These are phyloP conservation scores for Momotus momota DNA, from an alignment of 2,797 vertebrate species.

Conservation along the genomic window DNA sequence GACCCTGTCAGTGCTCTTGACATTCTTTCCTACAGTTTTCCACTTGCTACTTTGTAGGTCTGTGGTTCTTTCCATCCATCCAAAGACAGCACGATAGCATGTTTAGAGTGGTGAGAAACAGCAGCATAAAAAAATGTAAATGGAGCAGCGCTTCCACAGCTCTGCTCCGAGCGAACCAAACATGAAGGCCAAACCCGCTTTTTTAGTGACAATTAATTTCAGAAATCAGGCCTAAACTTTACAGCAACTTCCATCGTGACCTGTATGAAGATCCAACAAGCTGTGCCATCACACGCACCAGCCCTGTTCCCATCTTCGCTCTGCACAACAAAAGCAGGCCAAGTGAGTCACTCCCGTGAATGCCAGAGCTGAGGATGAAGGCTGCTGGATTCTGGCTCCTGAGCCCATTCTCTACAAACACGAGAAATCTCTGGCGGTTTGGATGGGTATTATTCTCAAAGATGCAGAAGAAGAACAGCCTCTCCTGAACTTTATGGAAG, in stretches of 20 bases:
- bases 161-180: neutral
- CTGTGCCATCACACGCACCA: neutral
- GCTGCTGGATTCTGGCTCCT: constrained; percentile 32
- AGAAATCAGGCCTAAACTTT: constrained; percentile 1
- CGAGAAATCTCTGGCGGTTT: neutral
- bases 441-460: neutral
- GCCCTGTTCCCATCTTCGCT: neutral
- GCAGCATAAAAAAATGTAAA: constrained; percentile 26
- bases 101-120: constrained; percentile 45
- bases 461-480: neutral
- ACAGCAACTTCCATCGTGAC: neutral
- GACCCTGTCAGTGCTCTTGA: constrained; percentile 39
- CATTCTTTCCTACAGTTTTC: constrained; percentile 43
- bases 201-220: neutral
- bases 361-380: neutral
- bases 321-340: constrained; percentile 5
- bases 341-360: constrained; percentile 15
- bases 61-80: constrained; percentile 38
- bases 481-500: neutral
- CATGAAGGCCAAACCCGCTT: neutral
- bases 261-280: neutral
- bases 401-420: neutral
- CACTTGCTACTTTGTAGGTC: constrained; percentile 33
- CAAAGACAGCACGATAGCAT: constrained; percentile 45
- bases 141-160: constrained; percentile 36